Conservation (phyloP, 92 coral and sea anemone species). For the Heliopora coerulea region DNA sequence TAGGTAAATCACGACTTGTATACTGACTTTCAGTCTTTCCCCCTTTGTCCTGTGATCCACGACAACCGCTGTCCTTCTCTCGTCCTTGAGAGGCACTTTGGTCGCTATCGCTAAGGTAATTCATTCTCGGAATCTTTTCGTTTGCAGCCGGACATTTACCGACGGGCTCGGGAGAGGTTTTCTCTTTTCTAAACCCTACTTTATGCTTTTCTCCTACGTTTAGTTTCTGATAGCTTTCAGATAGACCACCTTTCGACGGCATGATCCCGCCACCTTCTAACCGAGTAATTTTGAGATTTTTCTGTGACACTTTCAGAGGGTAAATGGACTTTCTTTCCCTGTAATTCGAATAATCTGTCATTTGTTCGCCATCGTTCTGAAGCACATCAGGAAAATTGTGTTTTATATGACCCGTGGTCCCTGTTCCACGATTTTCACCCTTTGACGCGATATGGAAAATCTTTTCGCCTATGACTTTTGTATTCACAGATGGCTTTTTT, state of each 20-base stretch:
- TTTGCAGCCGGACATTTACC: neutral
- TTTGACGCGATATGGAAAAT: no score
- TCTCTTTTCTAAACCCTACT: neutral
- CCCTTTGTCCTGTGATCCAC: neutral
- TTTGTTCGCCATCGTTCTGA: no score
- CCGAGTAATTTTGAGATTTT: no score
- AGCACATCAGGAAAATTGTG: no score
- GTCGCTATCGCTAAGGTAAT: neutral
- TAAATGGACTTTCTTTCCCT: no score
- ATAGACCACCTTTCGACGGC: neutral
- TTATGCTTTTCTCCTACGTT: neutral
- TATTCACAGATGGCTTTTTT: neutral
- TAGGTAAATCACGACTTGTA: neutral
- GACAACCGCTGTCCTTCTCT: no score
- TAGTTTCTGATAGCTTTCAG: no score
- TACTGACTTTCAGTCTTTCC: neutral
- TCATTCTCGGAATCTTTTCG: neutral
- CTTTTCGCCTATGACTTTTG: no score
- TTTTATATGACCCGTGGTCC: no score
- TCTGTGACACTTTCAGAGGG: no score
- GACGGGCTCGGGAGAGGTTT: neutral
- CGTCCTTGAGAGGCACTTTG: neutral
- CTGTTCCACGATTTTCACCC: no score
- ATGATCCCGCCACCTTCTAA: neutral
- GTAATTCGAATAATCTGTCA: no score